Evolutionary conservation across 2,888 invertebrate species (phyloP).

Genomic region (Microplitis deprimator): DNA sequence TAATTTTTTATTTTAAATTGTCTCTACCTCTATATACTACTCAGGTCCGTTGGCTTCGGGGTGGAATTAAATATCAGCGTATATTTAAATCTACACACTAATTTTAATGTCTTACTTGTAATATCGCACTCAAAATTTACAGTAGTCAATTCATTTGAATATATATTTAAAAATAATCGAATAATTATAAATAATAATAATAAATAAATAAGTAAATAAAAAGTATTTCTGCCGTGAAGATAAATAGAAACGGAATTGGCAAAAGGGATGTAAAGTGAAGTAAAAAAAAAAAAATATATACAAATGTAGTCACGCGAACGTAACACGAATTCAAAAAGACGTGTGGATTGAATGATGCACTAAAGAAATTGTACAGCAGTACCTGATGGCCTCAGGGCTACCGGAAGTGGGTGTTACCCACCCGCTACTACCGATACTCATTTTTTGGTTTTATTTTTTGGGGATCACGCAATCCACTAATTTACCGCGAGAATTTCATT

Average conservation of each 20-base stretch:
- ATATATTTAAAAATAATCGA: not conserved
- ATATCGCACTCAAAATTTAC: not conserved
- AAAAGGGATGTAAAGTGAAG: not conserved
- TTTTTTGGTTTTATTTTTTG: conserved; percentile 53
- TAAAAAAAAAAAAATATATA: not conserved
- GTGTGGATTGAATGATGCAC: conserved; percentile 2
- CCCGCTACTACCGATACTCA: conserved; percentile 62
- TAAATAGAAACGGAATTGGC: conserved; percentile 14
- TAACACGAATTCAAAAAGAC: not conserved
- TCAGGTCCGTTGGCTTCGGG: not conserved
- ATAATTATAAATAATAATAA: not conserved
- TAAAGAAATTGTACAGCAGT: conserved; percentile 23
- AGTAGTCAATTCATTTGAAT: not conserved
- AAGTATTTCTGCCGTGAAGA: not conserved
- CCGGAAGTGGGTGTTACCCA: conserved; percentile 67
- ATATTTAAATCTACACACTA: not conserved
- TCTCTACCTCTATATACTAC: not conserved
- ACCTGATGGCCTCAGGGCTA: conserved; percentile 56
- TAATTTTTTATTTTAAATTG: conserved; percentile 18
- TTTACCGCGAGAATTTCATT: conserved; percentile 38
- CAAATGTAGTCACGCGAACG: not conserved
- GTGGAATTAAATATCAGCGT: not conserved
- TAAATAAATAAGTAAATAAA: not conserved
- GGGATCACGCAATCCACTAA: conserved; percentile 42
- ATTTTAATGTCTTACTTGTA: not conserved